Evolutionary conservation across 2,888 invertebrate genomes (phyloP).

Genomic region (Thecocarcelia acutangulata): DNA sequence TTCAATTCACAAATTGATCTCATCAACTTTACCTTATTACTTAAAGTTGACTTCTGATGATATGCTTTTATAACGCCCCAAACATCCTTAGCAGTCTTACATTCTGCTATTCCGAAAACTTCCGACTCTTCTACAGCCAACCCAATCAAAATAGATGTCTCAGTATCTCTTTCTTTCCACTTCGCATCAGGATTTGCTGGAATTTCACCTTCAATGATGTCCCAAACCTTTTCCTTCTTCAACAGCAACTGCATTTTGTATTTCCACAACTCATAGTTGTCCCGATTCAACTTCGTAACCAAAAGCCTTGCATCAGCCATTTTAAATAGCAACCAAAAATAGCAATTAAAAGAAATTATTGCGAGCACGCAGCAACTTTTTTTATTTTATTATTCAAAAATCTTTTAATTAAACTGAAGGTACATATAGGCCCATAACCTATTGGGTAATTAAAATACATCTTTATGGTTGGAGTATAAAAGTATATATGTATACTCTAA

Average conservation of each 20-base stretch:
- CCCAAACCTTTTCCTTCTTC: slow-evolving; percentile 49
- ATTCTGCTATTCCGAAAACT: slow-evolving; percentile 23
- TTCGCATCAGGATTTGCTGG: slow-evolving; percentile 19
- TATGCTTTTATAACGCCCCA: slow-evolving; percentile 31
- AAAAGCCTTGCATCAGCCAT: slow-evolving; percentile 23
- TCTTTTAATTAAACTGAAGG: too few relatives aligned
- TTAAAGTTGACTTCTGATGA: slow-evolving; percentile 34
- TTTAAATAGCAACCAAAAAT: too few relatives aligned
- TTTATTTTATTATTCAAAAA: too few relatives aligned
- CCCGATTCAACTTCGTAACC: slow-evolving; percentile 24
- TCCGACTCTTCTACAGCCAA: too few relatives aligned
- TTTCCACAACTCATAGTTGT: slow-evolving; percentile 32
- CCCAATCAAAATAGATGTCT: slow-evolving; percentile 52
- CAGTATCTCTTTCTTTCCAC: slow-evolving; percentile 40
- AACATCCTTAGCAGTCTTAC: slow-evolving; percentile 24
- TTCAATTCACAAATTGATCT: slow-evolving; percentile 38
- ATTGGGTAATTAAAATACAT: too few relatives aligned
- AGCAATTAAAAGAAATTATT: too few relatives aligned
- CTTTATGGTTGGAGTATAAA: too few relatives aligned
- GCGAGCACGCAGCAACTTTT: too few relatives aligned
- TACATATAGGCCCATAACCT: too few relatives aligned
- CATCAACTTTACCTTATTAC: slow-evolving; percentile 6
- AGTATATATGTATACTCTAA: too few relatives aligned
- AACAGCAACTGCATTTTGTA: slow-evolving; percentile 30
- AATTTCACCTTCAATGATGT: slow-evolving; percentile 16